Conservation (phyloP, 2,113 vertebrate genomes). For the Xenopus tropicalis region DNA sequence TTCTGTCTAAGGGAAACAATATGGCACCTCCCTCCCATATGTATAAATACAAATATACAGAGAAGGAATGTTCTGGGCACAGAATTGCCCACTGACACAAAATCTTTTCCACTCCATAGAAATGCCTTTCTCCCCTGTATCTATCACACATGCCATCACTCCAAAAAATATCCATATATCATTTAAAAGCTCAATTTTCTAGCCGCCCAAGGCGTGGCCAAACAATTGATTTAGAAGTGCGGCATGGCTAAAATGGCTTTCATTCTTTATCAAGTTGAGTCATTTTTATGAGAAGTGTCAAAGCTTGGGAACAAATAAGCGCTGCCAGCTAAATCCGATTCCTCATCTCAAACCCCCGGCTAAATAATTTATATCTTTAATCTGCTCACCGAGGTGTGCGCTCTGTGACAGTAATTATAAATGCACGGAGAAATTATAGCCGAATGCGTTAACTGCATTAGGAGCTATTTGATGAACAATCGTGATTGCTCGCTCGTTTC, state of each 20-base stretch:
- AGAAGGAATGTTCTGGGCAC: too few species aligned
- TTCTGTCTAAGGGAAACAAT: too few species aligned
- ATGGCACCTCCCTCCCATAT: too few species aligned
- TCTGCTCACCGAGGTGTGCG: conserved; percentile 99
- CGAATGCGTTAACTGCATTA: conserved; percentile 99
- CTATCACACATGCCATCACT: too few species aligned
- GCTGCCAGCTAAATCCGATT: conserved; percentile 92
- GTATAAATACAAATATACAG: too few species aligned
- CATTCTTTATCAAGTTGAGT: conserved; percentile 81
- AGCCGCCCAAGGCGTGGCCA: conserved; percentile 67
- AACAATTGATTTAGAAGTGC: conserved; percentile 77
- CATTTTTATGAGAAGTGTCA: conserved; percentile 86
- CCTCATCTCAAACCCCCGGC: conserved; percentile 86
- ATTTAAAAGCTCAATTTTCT: conserved; percentile 70
- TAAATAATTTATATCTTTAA: conserved; percentile 99
- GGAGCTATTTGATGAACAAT: conserved; percentile 98
- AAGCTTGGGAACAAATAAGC: conserved; percentile 90
- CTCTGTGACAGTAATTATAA: conserved; percentile 99
- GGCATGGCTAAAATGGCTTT: conserved; percentile 68
- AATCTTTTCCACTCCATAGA: too few species aligned
- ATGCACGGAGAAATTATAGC: conserved; percentile 99
- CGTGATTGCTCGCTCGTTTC: conserved; percentile 92
- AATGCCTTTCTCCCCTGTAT: too few species aligned
- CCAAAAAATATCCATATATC: conserved; percentile 54
- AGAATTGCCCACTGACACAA: too few species aligned